Percentiles rank a stretch among this genome's conserved stretches.
These are phyloP conservation scores for Germaria angustata DNA, from an alignment of 2,888 invertebrate species.

Conservation along the genomic window DNA sequence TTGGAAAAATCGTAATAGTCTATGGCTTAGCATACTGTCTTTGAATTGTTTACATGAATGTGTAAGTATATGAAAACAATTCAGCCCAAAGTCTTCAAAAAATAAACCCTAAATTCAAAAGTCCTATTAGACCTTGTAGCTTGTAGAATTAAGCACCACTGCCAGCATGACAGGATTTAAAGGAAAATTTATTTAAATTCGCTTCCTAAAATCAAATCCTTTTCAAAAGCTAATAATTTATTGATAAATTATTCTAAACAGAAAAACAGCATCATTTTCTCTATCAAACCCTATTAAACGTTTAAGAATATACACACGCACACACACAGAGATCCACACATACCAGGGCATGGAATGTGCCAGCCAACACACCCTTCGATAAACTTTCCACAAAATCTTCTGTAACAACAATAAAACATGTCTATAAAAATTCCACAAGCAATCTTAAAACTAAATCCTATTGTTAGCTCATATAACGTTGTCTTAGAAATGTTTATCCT, in stretches of 20 bases:
- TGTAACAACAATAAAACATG: conserved; percentile 36
- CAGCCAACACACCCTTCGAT: not conserved
- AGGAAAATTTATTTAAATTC: not conserved
- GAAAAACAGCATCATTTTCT: not conserved
- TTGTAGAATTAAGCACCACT: too few species aligned
- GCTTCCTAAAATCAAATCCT: not conserved
- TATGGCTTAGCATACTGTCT: too few species aligned
- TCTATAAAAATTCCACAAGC: conserved; percentile 21
- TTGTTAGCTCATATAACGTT: conserved; percentile 35
- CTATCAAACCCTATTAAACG: not conserved
- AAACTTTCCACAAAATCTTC: conserved; percentile 23
- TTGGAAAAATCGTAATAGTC: too few species aligned
- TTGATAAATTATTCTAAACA: not conserved
- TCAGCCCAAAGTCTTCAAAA: not conserved
- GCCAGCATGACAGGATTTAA: too few species aligned
- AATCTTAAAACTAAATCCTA: conserved; percentile 40
- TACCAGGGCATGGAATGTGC: not conserved
- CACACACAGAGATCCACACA: not conserved
- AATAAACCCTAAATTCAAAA: not conserved
- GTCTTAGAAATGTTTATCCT: conserved; percentile 54
- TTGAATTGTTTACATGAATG: too few species aligned
- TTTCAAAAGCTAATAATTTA: not conserved
- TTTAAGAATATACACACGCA: not conserved
- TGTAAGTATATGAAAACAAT: too few species aligned
- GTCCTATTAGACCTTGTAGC: too few species aligned